These are phyloP conservation scores for Oasisia sp. DNA, from an alignment of 2,888 invertebrate species.

Conservation along the genomic window DNA sequence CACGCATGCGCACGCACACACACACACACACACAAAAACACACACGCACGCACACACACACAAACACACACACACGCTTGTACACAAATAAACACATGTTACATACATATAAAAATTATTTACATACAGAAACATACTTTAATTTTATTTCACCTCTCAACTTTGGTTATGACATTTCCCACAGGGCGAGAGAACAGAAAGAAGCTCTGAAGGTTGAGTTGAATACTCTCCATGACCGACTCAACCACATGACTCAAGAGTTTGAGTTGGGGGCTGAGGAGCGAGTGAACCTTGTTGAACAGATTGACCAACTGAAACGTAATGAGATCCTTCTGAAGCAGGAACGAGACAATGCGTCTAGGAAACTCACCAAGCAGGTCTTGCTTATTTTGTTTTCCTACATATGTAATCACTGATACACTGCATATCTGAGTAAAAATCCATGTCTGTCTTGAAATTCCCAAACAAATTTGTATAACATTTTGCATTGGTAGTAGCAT, in stretches of 20 bases:
- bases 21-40: not conserved
- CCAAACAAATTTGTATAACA: too few species aligned
- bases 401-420: too few species aligned
- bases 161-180: not conserved
- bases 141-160: not conserved
- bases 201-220: slow-evolving; percentile 50
- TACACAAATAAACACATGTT: not conserved
- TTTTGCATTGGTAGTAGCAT: too few species aligned
- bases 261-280: slow-evolving; percentile 57
- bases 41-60: not conserved
- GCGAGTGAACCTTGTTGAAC: slow-evolving; percentile 49
- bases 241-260: slow-evolving; percentile 51
- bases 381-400: not conserved
- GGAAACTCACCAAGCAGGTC: slow-evolving; percentile 61
- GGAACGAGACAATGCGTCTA: slow-evolving; percentile 57
- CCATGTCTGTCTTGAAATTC: too few species aligned
- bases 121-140: not conserved
- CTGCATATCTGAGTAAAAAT: too few species aligned
- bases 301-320: slow-evolving; percentile 56
- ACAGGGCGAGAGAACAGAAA: slow-evolving; percentile 52
- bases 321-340: slow-evolving; percentile 48
- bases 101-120: not conserved
- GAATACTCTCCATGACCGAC: slow-evolving; percentile 51
- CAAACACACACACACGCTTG: not conserved
- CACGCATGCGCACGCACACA: not conserved